These are phyloP conservation scores for Crax fasciolata DNA, from an alignment of 2,797 vertebrate species.

Conservation along the genomic window DNA sequence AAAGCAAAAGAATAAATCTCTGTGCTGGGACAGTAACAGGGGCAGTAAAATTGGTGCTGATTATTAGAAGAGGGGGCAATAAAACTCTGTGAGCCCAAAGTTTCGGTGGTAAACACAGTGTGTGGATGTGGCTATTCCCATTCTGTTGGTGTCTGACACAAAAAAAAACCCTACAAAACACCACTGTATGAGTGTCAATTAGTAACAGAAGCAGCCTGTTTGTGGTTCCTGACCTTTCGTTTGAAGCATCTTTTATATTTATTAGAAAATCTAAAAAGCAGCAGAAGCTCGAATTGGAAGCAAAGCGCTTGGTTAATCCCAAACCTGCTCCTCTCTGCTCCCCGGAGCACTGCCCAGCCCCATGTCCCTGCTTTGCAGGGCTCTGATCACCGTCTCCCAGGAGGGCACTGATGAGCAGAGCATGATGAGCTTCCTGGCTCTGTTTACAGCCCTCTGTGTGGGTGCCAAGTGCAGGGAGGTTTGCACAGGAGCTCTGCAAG, in stretches of 20 bases:
- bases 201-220: background rate
- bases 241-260: background rate
- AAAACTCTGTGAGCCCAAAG: constrained; percentile 31
- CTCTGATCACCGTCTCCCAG: background rate
- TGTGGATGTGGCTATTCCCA: background rate
- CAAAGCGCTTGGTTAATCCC: background rate
- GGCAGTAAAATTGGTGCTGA: constrained; percentile 81
- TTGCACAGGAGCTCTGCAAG: background rate
- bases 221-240: background rate
- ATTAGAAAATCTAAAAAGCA: background rate
- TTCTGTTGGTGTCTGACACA: background rate
- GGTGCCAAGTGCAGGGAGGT: background rate
- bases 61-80: constrained; percentile 72
- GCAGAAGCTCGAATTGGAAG: background rate
- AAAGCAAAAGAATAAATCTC: constrained; percentile 72
- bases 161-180: background rate
- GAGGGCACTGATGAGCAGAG: background rate
- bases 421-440: background rate
- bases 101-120: constrained; percentile 3
- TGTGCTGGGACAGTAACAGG: constrained; percentile 56
- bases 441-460: background rate
- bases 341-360: background rate
- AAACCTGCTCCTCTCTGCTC: background rate
- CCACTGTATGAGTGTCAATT: background rate
- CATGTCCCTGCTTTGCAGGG: background rate